phyloP scores from a whole-genome alignment of 2,888 invertebrate genomes.

The Steinernema carpocapsae region DNA sequence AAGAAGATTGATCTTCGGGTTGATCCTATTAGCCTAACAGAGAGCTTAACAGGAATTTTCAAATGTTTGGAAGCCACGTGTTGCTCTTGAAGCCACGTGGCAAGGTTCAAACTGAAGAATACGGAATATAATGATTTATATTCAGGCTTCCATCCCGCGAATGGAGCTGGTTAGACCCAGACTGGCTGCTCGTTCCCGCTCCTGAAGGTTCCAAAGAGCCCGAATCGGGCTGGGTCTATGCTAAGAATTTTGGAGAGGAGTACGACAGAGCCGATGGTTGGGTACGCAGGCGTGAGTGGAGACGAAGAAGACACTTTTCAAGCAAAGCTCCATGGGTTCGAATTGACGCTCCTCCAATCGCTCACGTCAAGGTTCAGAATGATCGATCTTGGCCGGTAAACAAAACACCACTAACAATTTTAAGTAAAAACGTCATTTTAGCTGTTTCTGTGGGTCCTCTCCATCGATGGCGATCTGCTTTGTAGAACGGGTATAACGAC shows the following conservation, averaged over 20 bases:
- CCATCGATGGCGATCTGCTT: constrained; percentile 11
- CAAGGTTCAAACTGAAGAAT: no score
- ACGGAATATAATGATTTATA: no score
- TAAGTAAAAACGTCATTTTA: neutral
- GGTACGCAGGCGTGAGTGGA: constrained; percentile 5
- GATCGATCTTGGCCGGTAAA: constrained; percentile 24
- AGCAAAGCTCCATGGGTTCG: constrained; percentile 28
- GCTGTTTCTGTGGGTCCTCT: constrained; percentile 24
- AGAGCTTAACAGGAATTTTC: no score
- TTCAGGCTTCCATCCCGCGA: constrained; percentile 22
- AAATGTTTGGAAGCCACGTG: no score
- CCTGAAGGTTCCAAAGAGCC: constrained; percentile 24
- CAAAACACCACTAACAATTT: neutral
- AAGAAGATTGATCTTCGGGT: no score
- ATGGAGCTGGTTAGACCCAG: constrained; percentile 17
- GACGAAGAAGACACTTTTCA: constrained; percentile 22
- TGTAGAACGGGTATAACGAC: constrained; percentile 18
- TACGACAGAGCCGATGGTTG: neutral
- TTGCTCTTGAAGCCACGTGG: no score
- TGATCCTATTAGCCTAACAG: no score
- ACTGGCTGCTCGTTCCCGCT: constrained; percentile 20
- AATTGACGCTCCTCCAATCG: constrained; percentile 20
- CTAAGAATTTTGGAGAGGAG: constrained; percentile 4
- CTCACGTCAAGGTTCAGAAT: constrained; percentile 20
- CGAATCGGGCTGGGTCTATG: constrained; percentile 21